Evolutionary conservation across 2,888 invertebrate genomes (phyloP).

Genomic region (Drosophila dives): DNA sequence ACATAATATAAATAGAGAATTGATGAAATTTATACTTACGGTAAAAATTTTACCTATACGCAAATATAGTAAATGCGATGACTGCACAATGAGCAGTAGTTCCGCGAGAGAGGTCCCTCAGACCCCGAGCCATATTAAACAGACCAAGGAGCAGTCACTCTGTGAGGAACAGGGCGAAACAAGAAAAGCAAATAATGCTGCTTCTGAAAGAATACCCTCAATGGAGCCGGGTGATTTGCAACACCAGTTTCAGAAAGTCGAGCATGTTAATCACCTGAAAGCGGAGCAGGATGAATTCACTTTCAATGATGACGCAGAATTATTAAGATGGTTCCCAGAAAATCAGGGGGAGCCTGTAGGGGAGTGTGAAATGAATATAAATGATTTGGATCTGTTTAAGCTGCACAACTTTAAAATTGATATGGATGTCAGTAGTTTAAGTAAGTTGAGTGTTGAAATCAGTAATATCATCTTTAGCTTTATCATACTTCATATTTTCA

Average conservation of each 20-base stretch:
- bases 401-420: slow-evolving; percentile 46
- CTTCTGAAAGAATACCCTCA: neutral
- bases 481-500: too few species aligned
- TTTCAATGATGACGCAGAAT: neutral
- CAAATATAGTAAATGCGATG: neutral
- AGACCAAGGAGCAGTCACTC: too few species aligned
- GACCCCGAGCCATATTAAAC: neutral
- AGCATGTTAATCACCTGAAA: neutral
- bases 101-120: neutral
- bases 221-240: neutral
- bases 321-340: neutral
- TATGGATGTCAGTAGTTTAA: slow-evolving; percentile 34
- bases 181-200: neutral
- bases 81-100: neutral
- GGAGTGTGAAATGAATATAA: neutral
- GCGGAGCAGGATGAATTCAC: neutral
- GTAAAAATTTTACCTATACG: neutral
- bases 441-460: slow-evolving; percentile 40
- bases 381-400: slow-evolving; percentile 25
- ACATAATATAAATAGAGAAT: neutral
- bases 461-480: too few species aligned
- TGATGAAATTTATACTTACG: too few species aligned
- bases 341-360: neutral
- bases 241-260: neutral
- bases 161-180: neutral